These are phyloP conservation scores for Lobophora halterata DNA, from an alignment of 2,888 invertebrate genomes.

Conservation along the genomic window DNA sequence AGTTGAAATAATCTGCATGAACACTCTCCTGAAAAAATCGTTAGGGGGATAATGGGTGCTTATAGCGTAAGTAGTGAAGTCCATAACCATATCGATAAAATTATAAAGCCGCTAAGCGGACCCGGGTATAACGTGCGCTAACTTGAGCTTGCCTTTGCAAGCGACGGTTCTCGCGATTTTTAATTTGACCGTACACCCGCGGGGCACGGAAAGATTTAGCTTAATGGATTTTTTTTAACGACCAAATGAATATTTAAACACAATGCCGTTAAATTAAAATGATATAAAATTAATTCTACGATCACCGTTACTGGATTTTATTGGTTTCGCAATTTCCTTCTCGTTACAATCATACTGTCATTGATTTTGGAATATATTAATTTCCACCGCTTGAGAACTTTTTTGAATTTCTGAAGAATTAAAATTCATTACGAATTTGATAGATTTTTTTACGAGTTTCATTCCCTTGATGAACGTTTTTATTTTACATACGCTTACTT, in stretches of 20 bases:
- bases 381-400: slow-evolving; percentile 25
- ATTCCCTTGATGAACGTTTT: slow-evolving; percentile 6
- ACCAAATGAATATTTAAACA: slow-evolving; percentile 67
- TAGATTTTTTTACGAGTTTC: slow-evolving; percentile 23
- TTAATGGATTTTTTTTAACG: slow-evolving; percentile 67
- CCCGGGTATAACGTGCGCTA: slow-evolving; percentile 26
- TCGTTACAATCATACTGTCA: slow-evolving; percentile 37
- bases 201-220: slow-evolving; percentile 47
- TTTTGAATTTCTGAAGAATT: slow-evolving; percentile 19
- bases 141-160: slow-evolving; percentile 33
- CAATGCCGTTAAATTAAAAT: slow-evolving; percentile 58
- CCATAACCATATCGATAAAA: slow-evolving; percentile 27
- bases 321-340: slow-evolving; percentile 41
- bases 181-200: slow-evolving; percentile 42
- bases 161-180: slow-evolving; percentile 44
- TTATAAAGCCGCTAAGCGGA: slow-evolving; percentile 24
- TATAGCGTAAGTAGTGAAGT: slow-evolving; percentile 15
- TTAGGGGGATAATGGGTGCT: slow-evolving; percentile 13
- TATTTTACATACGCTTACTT: slow-evolving; percentile 14
- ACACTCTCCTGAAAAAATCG: slow-evolving; percentile 10
- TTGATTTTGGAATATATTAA: slow-evolving; percentile 38
- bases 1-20: slow-evolving; percentile 4
- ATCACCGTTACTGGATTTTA: slow-evolving; percentile 36
- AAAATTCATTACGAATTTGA: slow-evolving; percentile 24
- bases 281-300: slow-evolving; percentile 58